These are phyloP conservation scores for Lethocerus indicus DNA, from an alignment of 1,140 invertebrate species.

Conservation along the genomic window DNA sequence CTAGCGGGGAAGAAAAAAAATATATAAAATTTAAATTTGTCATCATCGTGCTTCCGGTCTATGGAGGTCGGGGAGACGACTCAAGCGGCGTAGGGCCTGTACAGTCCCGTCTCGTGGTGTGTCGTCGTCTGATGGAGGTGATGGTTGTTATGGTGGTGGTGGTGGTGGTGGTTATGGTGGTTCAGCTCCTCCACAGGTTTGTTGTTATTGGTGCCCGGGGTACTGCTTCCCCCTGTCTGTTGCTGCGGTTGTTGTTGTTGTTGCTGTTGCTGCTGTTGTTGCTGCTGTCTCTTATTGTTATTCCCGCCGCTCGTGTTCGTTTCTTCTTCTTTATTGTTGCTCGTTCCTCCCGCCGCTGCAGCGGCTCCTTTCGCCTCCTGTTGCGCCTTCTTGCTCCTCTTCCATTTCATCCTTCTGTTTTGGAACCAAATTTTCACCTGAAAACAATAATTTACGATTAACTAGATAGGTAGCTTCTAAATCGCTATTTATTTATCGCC, in stretches of 20 bases:
- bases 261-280: too few species aligned
- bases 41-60: neutral
- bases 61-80: neutral
- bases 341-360: neutral
- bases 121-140: neutral
- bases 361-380: slow-evolving; percentile 40
- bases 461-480: neutral
- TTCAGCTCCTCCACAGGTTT: too few species aligned
- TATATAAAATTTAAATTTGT: neutral
- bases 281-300: neutral
- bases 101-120: slow-evolving; percentile 8
- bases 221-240: too few species aligned
- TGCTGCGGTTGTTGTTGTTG: too few species aligned
- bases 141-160: too few species aligned
- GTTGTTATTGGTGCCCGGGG: too few species aligned
- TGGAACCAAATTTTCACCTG: slow-evolving; percentile 96
- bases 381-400: slow-evolving; percentile 83
- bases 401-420: slow-evolving; percentile 92
- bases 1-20: neutral
- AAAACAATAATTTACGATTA: slow-evolving; percentile 10
- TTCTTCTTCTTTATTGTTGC: neutral
- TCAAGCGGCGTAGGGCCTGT: slow-evolving; percentile 11
- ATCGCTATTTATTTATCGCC: neutral
- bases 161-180: too few species aligned
- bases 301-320: neutral